Conservation (phyloP, 2,888 invertebrate genomes). For the Dilophus febrilis region DNA sequence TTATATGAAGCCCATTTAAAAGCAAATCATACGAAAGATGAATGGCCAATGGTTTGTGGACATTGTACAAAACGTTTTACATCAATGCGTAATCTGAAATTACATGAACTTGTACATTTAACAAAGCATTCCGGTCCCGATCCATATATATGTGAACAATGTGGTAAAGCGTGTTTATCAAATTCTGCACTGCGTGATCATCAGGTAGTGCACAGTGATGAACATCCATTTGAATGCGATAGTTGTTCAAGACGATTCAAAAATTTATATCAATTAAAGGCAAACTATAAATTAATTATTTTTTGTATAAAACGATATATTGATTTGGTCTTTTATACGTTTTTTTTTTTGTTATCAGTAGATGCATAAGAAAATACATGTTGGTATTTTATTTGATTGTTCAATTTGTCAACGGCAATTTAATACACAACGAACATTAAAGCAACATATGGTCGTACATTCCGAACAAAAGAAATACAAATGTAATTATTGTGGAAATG, state of each 20-base stretch:
- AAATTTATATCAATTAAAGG: conserved; percentile 21
- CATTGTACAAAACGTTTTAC: conserved; percentile 12
- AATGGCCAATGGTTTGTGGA: conserved; percentile 6
- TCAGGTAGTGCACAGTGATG: conserved; percentile 31
- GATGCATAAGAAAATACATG: conserved; percentile 29
- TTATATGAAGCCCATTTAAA: conserved; percentile 7
- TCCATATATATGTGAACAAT: conserved; percentile 32
- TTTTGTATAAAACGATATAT: no score
- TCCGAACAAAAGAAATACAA: conserved; percentile 25
- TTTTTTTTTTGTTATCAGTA: no score
- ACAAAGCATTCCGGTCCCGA: conserved; percentile 23
- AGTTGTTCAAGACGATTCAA: conserved; percentile 26
- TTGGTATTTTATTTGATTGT: conserved; percentile 27
- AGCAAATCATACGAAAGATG: conserved; percentile 4
- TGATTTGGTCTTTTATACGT: no score
- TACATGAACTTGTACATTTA: conserved; percentile 14
- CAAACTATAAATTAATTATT: no score
- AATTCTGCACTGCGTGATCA: conserved; percentile 33
- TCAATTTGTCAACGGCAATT: conserved; percentile 27
- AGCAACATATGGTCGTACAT: conserved; percentile 30
- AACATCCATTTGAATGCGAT: conserved; percentile 29
- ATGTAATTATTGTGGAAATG: conserved; percentile 24
- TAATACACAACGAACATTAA: conserved; percentile 30
- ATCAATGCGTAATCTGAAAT: conserved; percentile 11
- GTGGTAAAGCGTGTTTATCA: conserved; percentile 31